Percentiles rank a stretch among this genome's conserved stretches.
phyloP scores from a whole-genome alignment of 2,113 vertebrate species.

The Phalacrocorax aristotelis region DNA sequence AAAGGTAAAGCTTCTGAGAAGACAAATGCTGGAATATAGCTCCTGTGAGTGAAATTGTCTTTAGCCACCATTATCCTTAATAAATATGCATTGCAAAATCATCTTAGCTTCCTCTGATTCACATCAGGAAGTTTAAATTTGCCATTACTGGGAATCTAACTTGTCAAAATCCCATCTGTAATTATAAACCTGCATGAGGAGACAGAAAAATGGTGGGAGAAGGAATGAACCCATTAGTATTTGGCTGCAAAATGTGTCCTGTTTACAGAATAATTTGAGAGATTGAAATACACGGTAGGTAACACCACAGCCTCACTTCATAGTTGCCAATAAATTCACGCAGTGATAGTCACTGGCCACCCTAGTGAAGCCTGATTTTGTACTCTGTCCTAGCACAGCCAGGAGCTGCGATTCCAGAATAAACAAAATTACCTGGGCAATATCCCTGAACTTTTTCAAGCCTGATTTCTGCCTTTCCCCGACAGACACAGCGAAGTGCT shows the following conservation, averaged over 20 bases:
- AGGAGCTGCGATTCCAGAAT: not conserved
- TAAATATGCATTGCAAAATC: slow-evolving; percentile 42
- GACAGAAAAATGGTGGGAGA: not conserved
- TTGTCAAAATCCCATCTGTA: slow-evolving; percentile 52
- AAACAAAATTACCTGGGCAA: slow-evolving; percentile 23
- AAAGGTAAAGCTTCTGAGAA: not conserved
- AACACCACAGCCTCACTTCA: not conserved
- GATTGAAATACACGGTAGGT: not conserved
- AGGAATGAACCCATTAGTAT: not conserved
- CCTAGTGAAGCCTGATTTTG: not conserved
- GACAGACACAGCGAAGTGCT: not conserved
- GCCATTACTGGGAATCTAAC: slow-evolving; percentile 18
- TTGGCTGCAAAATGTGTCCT: not conserved
- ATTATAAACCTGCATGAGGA: not conserved
- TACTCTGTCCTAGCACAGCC: not conserved
- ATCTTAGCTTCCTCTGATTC: slow-evolving; percentile 2
- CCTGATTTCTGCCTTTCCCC: not conserved
- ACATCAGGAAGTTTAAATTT: slow-evolving; percentile 50
- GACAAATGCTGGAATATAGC: not conserved
- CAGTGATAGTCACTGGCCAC: not conserved
- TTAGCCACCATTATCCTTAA: slow-evolving; percentile 32
- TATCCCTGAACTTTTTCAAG: not conserved
- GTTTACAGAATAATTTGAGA: slow-evolving; percentile 11
- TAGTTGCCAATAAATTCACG: not conserved
- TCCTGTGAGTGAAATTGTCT: slow-evolving; percentile 24